A percentile compares a stretch with the other conserved stretches of the same genome.
These are phyloP conservation scores for Drosophila falleni DNA, from an alignment of 2,888 invertebrate genomes.

Conservation along the genomic window DNA sequence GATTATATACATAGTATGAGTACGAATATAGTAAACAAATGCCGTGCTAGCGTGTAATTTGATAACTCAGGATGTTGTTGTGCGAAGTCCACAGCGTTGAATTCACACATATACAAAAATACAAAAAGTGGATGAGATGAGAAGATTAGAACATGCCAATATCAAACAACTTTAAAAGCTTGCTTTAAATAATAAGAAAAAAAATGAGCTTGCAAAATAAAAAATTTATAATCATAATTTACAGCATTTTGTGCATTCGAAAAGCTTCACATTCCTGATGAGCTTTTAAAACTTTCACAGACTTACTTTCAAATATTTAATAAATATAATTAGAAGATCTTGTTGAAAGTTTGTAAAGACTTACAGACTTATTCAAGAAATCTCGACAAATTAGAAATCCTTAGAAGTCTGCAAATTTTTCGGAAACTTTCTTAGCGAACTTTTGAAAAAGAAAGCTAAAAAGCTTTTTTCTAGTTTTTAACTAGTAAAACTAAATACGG, in stretches of 20 bases:
- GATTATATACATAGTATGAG: conserved; percentile 8
- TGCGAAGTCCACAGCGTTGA: conserved; percentile 1
- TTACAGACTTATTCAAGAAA: background rate
- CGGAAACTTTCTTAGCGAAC: too few species aligned
- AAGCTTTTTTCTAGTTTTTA: too few species aligned
- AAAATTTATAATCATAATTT: background rate
- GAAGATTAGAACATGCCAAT: background rate
- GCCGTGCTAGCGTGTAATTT: conserved; percentile 20
- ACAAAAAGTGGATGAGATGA: background rate
- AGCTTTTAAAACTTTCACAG: background rate
- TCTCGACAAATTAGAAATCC: background rate
- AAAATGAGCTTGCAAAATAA: too few species aligned
- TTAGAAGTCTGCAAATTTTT: background rate
- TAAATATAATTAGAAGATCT: too few species aligned
- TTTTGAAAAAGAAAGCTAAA: too few species aligned
- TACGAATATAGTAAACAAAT: conserved; percentile 38
- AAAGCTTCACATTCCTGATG: background rate
- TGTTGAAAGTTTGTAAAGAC: background rate
- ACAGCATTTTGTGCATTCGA: background rate
- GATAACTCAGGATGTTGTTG: conserved; percentile 50
- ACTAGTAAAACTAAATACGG: background rate
- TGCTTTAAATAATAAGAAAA: background rate
- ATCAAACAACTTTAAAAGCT: background rate
- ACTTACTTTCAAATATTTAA: too few species aligned
- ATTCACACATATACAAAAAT: background rate